Conservation (phyloP, 2,797 vertebrate species). For the Muscicapa striata region DNA sequence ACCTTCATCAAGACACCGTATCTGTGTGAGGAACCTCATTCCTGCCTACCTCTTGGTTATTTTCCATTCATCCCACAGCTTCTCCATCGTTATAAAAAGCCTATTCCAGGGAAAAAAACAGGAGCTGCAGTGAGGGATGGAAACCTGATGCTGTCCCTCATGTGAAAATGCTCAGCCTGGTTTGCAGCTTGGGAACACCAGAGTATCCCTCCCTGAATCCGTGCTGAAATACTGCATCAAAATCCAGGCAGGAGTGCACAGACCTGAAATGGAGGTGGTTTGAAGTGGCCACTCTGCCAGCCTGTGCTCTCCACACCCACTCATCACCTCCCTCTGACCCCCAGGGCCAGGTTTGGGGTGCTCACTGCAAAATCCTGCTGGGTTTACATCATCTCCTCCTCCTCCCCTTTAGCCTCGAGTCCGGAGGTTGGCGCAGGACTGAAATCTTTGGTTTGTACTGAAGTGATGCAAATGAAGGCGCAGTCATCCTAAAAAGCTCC, state of each 20-base stretch:
- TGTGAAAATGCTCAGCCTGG: not conserved
- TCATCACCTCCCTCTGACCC: not conserved
- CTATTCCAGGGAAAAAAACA: not conserved
- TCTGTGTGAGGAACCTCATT: not conserved
- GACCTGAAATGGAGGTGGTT: accelerated
- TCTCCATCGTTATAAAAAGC: not conserved
- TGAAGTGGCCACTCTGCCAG: not conserved
- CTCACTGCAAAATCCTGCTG: not conserved
- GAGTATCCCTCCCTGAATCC: not conserved
- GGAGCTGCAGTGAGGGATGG: not conserved
- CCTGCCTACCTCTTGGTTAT: not conserved
- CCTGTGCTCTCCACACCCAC: not conserved
- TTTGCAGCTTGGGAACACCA: not conserved
- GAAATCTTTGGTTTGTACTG: constrained; percentile 58
- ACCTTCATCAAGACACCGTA: not conserved
- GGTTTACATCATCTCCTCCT: not conserved
- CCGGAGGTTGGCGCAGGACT: not conserved
- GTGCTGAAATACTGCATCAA: not conserved
- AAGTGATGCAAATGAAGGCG: not conserved
- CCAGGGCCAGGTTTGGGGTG: not conserved
- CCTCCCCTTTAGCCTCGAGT: not conserved
- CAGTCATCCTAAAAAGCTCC: constrained; percentile 16
- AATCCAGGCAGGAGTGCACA: accelerated
- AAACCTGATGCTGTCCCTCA: not conserved
- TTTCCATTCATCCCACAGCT: not conserved